Evolutionary conservation across 2,888 invertebrate species (phyloP), one percentile per base, ranked within the genome.

Genomic region (Dicycla oo): DNA sequence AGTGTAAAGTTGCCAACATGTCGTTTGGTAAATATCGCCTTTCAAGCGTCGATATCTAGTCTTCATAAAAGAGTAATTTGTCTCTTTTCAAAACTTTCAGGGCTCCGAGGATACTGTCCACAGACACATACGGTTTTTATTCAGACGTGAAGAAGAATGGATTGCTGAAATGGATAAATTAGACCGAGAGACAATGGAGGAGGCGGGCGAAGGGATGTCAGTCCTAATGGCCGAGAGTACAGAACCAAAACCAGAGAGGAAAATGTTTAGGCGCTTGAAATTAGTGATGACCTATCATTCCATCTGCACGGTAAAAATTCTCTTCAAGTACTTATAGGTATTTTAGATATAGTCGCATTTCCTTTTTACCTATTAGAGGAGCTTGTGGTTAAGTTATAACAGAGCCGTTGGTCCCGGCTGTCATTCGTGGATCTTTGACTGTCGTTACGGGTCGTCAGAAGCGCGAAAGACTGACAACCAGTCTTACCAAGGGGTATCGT

Each of bases 81-180:
- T 49, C 5, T 18, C 6, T 20, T 40, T 18, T 38, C 0, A 43
- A 30, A 30, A 26, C 26, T 67, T 82, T 57, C 73, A 96, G 96
- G 96, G 96, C 13, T 96, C 96, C 38, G 96, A 96, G 89, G 96
- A 96, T 79, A 94, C 95, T 53, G 84, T 96, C 20, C 90, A 94
- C 70, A 91, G 94, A 69, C 94, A 96, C 78, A 72, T 96, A 56
- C 88, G 94, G 69, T 93, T 94, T 79, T 81, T 96, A 34, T 91
- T 94, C 45, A 81, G 88, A 75, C 84, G 86, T 4, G 96, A 95
- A 86, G 68, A 80, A 18, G 86, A 91, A 49, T 94, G 92, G 92
- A 90, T 91, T 34, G 86, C 89, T 54, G 76, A 88, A 63, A 92
- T 88, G 87, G 85, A 85, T 5, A 87, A 85, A 53, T 75, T 83